These are phyloP conservation scores for Myopa tessellatipennis DNA, from an alignment of 2,888 invertebrate species.

Conservation along the genomic window DNA sequence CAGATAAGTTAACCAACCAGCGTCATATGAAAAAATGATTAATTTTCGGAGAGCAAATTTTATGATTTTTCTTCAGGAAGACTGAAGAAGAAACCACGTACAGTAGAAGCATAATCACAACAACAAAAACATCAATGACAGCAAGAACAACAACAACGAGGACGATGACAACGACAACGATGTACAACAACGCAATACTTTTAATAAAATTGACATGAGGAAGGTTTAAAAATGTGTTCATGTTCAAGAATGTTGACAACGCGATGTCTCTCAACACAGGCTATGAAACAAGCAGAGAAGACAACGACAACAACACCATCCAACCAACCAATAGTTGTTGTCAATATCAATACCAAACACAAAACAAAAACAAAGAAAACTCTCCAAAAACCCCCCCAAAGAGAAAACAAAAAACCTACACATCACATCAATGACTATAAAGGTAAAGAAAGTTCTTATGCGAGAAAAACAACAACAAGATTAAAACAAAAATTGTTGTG, in stretches of 20 bases:
- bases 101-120: background rate
- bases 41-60: too few relatives aligned
- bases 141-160: background rate
- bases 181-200: slow-evolving; percentile 53
- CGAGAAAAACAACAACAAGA: background rate
- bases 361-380: slow-evolving; percentile 3
- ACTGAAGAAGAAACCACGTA: too few relatives aligned
- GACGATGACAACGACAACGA: background rate
- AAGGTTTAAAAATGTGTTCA: slow-evolving; percentile 29
- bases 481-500: background rate
- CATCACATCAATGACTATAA: too few relatives aligned
- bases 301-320: background rate
- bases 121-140: background rate
- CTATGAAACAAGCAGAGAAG: background rate
- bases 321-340: background rate
- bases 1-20: background rate
- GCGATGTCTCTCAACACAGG: background rate
- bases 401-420: background rate
- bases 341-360: background rate
- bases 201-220: slow-evolving; percentile 65
- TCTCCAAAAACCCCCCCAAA: background rate
- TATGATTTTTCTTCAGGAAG: too few relatives aligned
- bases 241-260: background rate
- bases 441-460: background rate
- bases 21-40: too few relatives aligned